Base-by-base conservation (phyloP, 1,140 invertebrate genomes). In the Drosophila watanabei region DNA sequence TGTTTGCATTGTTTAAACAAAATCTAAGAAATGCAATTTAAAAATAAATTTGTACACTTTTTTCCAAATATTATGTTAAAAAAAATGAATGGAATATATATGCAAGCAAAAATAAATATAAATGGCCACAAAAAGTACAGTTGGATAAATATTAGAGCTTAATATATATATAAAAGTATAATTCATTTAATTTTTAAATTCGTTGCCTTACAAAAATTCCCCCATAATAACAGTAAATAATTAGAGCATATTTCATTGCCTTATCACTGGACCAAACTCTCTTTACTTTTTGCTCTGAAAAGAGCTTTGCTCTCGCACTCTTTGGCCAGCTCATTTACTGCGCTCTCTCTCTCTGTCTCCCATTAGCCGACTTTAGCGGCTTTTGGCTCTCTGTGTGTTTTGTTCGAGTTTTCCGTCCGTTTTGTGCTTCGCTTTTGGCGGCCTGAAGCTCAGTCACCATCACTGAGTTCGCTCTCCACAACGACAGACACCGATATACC, bases 391-490 rank as follows among this genome's bases (percentile, higher is more conserved):
- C 69, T 48, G 30, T 73, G 62, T 52, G 58, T 62, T 59, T 60
- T 48, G 63, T 70, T 63, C 64, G 77, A 76, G 71, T 68, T 84
- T 80, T 76, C 54, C 43, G 48, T 49, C 41, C 65, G 80, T 58
- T 80, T 79, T 75, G 71, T 56, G 59, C 59, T 46, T 60, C 43
- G 63, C 51, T 69, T 39, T 41, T 30, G 59, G 58, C 35, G 57
- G 32, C 33, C 35, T 68, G 58, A 63, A 77, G 64, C 75, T 83
- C 68, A 63, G 76, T n/a, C 65, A 70, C 77, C 63, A 80, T 79
- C 60, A 46, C 62, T 66, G 52, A 46, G 37, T 63, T 76, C 62
- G 51, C 72, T 64, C 60, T 52, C 48, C 68, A 24, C 24, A 24
- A 24, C 24, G 24, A 24, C 24, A 24, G 62, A 41, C 59, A 54